Evolutionary conservation across 2,888 invertebrate species (phyloP).

Genomic region (Tenodera sinensis): DNA sequence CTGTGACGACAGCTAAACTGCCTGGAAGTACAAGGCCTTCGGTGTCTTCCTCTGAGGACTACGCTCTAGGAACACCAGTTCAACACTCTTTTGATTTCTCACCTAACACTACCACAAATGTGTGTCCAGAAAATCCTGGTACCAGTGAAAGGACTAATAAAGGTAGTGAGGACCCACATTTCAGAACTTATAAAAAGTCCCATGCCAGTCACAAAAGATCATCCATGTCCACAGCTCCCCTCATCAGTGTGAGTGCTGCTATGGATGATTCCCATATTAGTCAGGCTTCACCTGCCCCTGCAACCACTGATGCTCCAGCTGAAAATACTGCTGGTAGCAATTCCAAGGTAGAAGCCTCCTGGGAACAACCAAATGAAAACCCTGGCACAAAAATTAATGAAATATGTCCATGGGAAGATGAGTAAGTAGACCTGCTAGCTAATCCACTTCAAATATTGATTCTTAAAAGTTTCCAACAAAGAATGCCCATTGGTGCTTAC

Average conservation of each 20-base stretch:
- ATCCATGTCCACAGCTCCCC: slow-evolving; percentile 51
- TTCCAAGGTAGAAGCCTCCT: background rate
- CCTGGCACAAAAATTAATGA: slow-evolving; percentile 63
- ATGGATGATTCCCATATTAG: slow-evolving; percentile 51
- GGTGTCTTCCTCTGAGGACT: slow-evolving; percentile 49
- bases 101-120: background rate
- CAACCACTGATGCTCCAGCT: background rate
- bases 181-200: slow-evolving; percentile 31
- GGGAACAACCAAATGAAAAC: slow-evolving; percentile 2
- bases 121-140: background rate
- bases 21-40: slow-evolving; percentile 42
- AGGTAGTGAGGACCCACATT: slow-evolving; percentile 20
- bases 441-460: background rate
- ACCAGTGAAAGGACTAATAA: slow-evolving; percentile 21
- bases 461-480: background rate
- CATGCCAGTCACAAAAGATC: slow-evolving; percentile 43
- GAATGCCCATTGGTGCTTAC: background rate
- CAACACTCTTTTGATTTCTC: slow-evolving; percentile 20
- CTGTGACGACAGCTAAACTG: slow-evolving; percentile 36
- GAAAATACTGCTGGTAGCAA: background rate
- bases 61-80: slow-evolving; percentile 27
- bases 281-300: slow-evolving; percentile 8
- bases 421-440: slow-evolving; percentile 62
- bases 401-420: slow-evolving; percentile 93
- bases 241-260: slow-evolving; percentile 71